Evolutionary conservation across 2,888 invertebrate genomes (phyloP).

Genomic region (Eupsilia transversa): DNA sequence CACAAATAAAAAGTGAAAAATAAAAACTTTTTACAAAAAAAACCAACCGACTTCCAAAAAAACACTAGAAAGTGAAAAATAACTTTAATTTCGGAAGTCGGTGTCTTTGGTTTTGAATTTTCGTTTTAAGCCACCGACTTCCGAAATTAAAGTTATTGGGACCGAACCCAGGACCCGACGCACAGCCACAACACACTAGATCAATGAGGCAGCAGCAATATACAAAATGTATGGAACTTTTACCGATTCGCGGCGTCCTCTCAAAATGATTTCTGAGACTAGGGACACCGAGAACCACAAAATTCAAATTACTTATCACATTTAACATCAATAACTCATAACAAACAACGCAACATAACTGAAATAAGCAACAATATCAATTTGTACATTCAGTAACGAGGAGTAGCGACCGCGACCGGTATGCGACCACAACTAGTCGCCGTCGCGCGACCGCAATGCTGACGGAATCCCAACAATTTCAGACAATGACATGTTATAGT

Average conservation of each 20-base stretch:
- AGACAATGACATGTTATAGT: slow-evolving; percentile 13
- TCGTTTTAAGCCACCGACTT: too few species aligned
- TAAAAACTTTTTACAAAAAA: too few species aligned
- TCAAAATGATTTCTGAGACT: not conserved
- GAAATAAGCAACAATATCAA: slow-evolving; percentile 36
- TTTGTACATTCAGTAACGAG: slow-evolving; percentile 27
- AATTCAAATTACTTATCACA: not conserved
- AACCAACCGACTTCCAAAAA: too few species aligned
- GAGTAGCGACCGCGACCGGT: slow-evolving; percentile 47
- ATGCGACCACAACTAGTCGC: slow-evolving; percentile 56
- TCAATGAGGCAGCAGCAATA: not conserved
- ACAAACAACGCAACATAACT: not conserved
- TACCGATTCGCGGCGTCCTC: not conserved
- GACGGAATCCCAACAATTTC: slow-evolving; percentile 54
- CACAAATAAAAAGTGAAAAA: too few species aligned
- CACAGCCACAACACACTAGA: too few species aligned
- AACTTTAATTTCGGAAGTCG: too few species aligned
- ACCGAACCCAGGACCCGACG: not conserved
- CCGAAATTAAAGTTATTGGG: too few species aligned
- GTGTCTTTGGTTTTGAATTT: too few species aligned
- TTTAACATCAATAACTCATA: not conserved
- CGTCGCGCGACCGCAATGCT: slow-evolving; percentile 36
- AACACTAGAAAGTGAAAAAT: too few species aligned
- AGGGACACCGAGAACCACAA: not conserved
- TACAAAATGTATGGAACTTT: not conserved